Conservation (phyloP, 2,888 invertebrate genomes). For the Malthinus seriepunctatus region DNA sequence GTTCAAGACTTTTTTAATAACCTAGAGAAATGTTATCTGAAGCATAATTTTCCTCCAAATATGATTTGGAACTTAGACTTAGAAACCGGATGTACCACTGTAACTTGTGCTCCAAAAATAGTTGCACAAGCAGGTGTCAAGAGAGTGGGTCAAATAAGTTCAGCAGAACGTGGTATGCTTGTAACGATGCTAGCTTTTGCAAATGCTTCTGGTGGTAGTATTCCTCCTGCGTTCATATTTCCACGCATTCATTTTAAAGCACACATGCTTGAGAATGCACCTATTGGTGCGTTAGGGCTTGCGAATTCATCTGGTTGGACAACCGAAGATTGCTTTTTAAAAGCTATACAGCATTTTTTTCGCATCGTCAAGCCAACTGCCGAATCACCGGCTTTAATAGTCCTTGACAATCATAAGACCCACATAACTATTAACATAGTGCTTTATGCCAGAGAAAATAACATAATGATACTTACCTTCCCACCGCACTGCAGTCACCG, state of each 20-base stretch:
- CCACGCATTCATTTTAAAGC: constrained; percentile 31
- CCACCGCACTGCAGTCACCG: constrained; percentile 17
- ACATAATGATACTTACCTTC: constrained; percentile 21
- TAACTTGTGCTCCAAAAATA: not conserved
- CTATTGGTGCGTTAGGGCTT: constrained; percentile 14
- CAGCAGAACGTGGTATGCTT: not conserved
- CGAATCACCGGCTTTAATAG: constrained; percentile 8
- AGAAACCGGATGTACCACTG: constrained; percentile 2
- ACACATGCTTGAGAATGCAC: constrained; percentile 17
- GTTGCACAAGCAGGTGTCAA: not conserved
- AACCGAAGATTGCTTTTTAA: constrained; percentile 18
- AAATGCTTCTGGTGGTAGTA: constrained; percentile 29
- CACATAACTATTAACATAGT: not conserved
- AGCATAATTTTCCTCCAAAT: not conserved
- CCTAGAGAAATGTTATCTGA: constrained; percentile 3
- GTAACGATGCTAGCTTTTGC: constrained; percentile 17
- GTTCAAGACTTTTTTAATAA: not conserved
- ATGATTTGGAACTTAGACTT: not conserved
- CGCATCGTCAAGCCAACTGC: constrained; percentile 10
- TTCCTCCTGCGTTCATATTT: constrained; percentile 29
- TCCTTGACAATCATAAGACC: constrained; percentile 4
- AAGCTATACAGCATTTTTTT: constrained; percentile 21
- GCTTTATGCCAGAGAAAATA: constrained; percentile 29
- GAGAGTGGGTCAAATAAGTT: not conserved
- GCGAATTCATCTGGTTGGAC: constrained; percentile 22